Evolutionary conservation across 2,797 vertebrate species (phyloP).

Genomic region (Sebastes itinus): DNA sequence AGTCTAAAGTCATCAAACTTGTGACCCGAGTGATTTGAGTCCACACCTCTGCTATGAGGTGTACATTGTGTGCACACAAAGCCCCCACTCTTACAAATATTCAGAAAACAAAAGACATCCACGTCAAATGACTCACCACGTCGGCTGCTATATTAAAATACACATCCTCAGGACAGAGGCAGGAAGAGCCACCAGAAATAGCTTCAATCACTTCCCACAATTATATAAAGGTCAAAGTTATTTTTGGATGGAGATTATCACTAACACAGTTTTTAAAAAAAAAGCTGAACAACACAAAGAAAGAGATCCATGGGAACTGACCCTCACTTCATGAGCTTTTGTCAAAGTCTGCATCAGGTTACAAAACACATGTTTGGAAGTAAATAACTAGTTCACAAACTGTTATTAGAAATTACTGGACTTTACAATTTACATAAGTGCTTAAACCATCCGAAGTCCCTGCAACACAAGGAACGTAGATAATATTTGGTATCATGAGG

Average conservation of each 20-base stretch:
- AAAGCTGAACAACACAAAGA: constrained; percentile 22
- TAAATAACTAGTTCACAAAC: neutral
- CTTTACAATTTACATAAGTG: neutral
- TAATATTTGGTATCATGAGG: too few relatives aligned
- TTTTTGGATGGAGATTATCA: constrained; percentile 34
- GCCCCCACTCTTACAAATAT: neutral
- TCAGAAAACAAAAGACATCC: neutral
- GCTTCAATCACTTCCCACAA: constrained; percentile 48
- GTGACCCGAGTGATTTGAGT: too few relatives aligned
- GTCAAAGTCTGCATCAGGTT: neutral
- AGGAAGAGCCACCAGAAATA: constrained; percentile 59
- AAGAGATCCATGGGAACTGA: neutral
- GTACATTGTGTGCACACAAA: neutral
- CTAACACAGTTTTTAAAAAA: neutral
- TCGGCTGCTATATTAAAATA: constrained; percentile 41
- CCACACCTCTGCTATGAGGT: neutral
- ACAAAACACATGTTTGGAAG: neutral
- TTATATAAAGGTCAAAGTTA: constrained; percentile 55
- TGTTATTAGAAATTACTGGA: neutral
- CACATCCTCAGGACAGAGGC: constrained; percentile 44
- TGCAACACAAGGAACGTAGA: neutral
- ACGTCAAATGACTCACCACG: neutral
- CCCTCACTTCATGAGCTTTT: neutral
- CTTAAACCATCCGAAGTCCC: neutral
- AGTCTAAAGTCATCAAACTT: too few relatives aligned